phyloP scores from a whole-genome alignment of 2,797 vertebrate genomes.

The Clarias fuscus region DNA sequence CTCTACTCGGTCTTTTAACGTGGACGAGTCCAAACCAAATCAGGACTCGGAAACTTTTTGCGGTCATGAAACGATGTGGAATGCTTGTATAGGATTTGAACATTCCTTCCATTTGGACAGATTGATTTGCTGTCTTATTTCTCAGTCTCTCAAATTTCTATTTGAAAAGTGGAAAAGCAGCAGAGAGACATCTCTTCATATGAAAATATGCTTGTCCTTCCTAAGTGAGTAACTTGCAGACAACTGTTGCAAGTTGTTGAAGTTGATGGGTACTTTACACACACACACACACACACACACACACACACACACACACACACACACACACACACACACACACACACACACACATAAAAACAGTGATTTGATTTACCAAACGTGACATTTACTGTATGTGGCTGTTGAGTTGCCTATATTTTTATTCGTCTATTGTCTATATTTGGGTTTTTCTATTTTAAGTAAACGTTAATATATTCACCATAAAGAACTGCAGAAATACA shows the following conservation, averaged over 20 bases:
- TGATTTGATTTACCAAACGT: neutral
- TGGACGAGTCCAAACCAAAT: constrained; percentile 7
- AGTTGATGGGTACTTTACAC: neutral
- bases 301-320: neutral
- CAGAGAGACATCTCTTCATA: neutral
- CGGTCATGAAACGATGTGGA: neutral
- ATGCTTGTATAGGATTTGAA: constrained; percentile 2
- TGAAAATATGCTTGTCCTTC: constrained; percentile 11
- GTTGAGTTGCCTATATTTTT: no score
- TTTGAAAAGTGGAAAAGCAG: constrained; percentile 2
- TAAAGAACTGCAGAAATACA: neutral
- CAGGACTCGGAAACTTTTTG: constrained; percentile 6
- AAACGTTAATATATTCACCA: no score
- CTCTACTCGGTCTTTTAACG: constrained; percentile 36
- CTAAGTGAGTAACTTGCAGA: neutral
- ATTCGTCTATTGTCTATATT: neutral
- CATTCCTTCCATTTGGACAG: constrained; percentile 15
- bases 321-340: neutral
- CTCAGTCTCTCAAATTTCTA: neutral
- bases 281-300: neutral
- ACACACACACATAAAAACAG: neutral
- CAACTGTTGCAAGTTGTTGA: neutral
- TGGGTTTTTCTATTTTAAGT: neutral
- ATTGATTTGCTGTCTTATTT: constrained; percentile 29
- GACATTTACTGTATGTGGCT: neutral